Percentiles rank a stretch among this genome's conserved stretches.
Conservation (phyloP, 2,113 vertebrate genomes). For the Thinocorus orbignyianus region DNA sequence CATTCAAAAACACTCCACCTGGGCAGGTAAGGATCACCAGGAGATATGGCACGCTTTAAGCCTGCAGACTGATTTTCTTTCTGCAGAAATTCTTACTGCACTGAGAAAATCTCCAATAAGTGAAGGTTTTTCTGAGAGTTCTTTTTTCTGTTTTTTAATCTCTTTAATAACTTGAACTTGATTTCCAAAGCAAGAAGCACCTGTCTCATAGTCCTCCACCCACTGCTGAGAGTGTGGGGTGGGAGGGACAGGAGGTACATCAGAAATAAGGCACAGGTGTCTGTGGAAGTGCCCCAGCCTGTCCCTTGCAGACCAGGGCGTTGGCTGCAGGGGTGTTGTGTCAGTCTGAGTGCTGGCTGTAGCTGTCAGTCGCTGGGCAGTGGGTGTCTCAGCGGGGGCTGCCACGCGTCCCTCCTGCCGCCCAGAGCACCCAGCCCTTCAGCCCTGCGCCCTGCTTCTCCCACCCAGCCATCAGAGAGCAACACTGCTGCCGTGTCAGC, state of each 20-base stretch:
- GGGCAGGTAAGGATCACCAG: neutral
- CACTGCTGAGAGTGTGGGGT: accelerated
- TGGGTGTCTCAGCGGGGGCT: no score
- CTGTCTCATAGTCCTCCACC: neutral
- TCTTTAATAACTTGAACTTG: neutral
- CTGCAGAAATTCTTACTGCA: neutral
- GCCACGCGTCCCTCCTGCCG: no score
- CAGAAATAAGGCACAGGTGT: neutral
- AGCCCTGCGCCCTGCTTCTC: neutral
- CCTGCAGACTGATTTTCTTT: neutral
- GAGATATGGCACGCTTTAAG: neutral
- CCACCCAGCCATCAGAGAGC: accelerated
- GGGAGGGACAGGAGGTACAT: neutral
- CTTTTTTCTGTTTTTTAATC: neutral
- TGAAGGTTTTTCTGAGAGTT: neutral
- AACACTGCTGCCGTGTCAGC: neutral
- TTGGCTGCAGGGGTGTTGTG: neutral
- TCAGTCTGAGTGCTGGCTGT: accelerated
- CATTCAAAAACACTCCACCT: neutral
- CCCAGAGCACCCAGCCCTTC: no score
- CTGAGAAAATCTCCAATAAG: neutral
- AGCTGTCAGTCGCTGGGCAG: accelerated
- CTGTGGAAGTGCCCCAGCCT: neutral
- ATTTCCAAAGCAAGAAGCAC: neutral
- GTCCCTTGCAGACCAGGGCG: no score